Conservation (phyloP, 92 coral and sea anemone species). For the Virgularia gustaviana region DNA sequence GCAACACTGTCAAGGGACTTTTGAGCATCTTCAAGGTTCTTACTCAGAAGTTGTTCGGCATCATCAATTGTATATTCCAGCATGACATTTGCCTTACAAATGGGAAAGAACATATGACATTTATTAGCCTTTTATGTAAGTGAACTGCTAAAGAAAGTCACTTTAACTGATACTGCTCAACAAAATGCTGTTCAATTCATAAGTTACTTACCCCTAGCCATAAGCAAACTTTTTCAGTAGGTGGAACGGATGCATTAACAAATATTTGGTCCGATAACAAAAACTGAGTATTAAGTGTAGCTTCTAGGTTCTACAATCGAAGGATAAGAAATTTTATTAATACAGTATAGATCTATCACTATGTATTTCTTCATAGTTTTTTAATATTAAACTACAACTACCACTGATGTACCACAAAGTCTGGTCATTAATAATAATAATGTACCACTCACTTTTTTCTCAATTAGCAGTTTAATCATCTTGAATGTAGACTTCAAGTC, state of each 20-base stretch:
- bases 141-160: background rate
- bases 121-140: no score
- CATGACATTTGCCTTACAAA: conserved; percentile 99
- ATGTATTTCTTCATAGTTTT: background rate
- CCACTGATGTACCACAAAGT: no score
- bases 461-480: conserved; percentile 75
- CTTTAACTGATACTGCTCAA: background rate
- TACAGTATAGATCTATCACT: background rate
- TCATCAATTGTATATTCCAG: conserved; percentile 81
- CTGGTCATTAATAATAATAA: no score
- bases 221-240: conserved; percentile 88
- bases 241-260: conserved; percentile 86
- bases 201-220: conserved; percentile 99
- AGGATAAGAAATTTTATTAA: background rate
- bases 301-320: conserved; percentile 56
- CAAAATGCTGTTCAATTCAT: no score
- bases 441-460: no score
- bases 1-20: conserved; percentile 66
- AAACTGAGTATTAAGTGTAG: conserved; percentile 76
- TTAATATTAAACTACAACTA: background rate
- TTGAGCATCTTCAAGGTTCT: conserved; percentile 68
- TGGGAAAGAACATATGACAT: conserved; percentile 6
- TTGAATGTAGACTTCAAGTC: conserved; percentile 81
- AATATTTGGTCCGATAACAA: conserved; percentile 87
- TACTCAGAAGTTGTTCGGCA: conserved; percentile 70